These are phyloP conservation scores for Trachelus stipa DNA, from an alignment of 2,888 invertebrate species.

Conservation along the genomic window DNA sequence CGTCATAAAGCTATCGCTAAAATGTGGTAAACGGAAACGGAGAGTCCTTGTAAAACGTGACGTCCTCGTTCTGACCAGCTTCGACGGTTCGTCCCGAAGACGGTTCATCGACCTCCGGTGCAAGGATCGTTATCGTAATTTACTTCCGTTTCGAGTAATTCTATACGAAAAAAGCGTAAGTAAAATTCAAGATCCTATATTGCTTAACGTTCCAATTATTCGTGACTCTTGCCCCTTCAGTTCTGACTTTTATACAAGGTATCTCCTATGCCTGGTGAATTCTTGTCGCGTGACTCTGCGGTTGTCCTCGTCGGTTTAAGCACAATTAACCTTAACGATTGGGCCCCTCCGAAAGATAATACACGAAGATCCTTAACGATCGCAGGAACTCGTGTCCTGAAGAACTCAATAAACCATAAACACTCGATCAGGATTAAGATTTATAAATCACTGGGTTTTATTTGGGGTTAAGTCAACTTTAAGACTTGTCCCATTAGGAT, in stretches of 20 bases:
- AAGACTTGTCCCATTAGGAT: constrained; percentile 53
- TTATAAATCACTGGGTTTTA: constrained; percentile 56
- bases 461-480: constrained; percentile 55
- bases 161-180: not conserved
- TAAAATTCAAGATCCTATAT: not conserved
- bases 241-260: not conserved
- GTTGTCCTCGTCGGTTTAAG: not conserved
- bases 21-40: constrained; percentile 32
- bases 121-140: not conserved
- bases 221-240: not conserved
- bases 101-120: constrained; percentile 26
- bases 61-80: constrained; percentile 36
- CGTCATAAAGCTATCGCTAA: constrained; percentile 17
- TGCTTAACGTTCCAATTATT: not conserved
- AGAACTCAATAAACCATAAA: constrained; percentile 17
- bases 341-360: not conserved
- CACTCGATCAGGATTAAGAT: constrained; percentile 42
- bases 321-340: not conserved
- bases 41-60: constrained; percentile 45
- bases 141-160: not conserved
- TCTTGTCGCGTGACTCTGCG: not conserved
- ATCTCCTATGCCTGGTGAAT: not conserved
- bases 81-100: constrained; percentile 14
- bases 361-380: not conserved
- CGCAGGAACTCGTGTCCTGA: constrained; percentile 2